Evolutionary conservation across 2,888 invertebrate species (phyloP).

Genomic region (Panopea generosa): DNA sequence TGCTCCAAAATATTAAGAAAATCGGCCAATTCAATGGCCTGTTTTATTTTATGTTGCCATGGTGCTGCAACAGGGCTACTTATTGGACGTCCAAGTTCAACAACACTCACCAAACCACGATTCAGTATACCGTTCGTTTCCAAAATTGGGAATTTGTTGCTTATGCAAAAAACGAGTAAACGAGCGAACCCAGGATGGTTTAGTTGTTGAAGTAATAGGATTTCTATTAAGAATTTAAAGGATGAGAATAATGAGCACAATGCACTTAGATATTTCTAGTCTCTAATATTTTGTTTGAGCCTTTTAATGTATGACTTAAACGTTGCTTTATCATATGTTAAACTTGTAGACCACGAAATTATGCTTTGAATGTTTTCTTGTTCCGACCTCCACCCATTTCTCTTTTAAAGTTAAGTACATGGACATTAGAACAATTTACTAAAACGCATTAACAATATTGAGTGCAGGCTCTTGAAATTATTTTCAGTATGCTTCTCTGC

Average conservation of each 20-base stretch:
- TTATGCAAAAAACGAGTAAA: constrained; percentile 80
- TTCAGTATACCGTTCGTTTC: constrained; percentile 40
- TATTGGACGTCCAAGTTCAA: background rate
- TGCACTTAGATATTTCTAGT: too few relatives aligned
- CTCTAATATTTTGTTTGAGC: constrained; percentile 18
- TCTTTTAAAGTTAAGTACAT: constrained; percentile 70
- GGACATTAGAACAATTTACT: constrained; percentile 79
- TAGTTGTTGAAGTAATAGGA: constrained; percentile 79
- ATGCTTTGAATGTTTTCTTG: constrained; percentile 80
- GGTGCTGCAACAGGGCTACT: constrained; percentile 16
- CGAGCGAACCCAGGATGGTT: constrained; percentile 77
- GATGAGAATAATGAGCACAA: constrained; percentile 65
- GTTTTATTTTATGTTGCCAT: constrained; percentile 70
- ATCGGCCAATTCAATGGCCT: constrained; percentile 75
- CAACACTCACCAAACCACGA: too few relatives aligned
- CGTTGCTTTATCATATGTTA: constrained; percentile 80
- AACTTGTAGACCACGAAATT: constrained; percentile 68
- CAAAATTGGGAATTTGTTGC: constrained; percentile 80
- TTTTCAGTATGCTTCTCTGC: too few relatives aligned
- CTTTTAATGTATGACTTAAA: constrained; percentile 77
- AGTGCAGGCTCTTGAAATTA: too few relatives aligned
- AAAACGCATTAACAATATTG: constrained; percentile 33
- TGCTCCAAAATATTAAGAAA: constrained; percentile 77
- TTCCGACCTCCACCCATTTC: constrained; percentile 82
- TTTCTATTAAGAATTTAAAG: constrained; percentile 83